Percentiles rank a stretch among this genome's conserved stretches.
Evolutionary conservation across 2,888 invertebrate genomes (phyloP).

Genomic region (Syrphus vitripennis): DNA sequence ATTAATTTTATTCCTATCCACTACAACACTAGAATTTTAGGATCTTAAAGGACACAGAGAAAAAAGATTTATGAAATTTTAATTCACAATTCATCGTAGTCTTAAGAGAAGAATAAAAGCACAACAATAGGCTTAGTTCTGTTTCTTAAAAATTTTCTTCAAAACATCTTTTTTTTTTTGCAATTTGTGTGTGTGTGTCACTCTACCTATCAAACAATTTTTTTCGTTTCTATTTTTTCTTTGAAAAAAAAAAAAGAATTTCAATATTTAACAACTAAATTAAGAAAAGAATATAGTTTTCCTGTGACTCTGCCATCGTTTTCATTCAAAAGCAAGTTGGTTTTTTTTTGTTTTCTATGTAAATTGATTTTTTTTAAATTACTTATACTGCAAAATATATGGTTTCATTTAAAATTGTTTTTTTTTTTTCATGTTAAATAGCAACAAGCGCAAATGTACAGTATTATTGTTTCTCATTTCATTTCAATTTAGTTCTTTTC

Average conservation of each 20-base stretch:
- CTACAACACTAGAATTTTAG: constrained; percentile 72
- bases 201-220: constrained; percentile 65
- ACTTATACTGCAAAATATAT: constrained; percentile 61
- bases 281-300: constrained; percentile 72
- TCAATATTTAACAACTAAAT: constrained; percentile 72
- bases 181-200: constrained; percentile 60
- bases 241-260: constrained; percentile 27
- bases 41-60: constrained; percentile 71
- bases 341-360: constrained; percentile 20
- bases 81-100: constrained; percentile 62
- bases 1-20: constrained; percentile 64
- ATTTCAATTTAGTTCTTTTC: constrained; percentile 56
- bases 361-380: constrained; percentile 28
- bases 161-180: constrained; percentile 9
- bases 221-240: constrained; percentile 20
- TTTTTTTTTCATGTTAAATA: constrained; percentile 62
- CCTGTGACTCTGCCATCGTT: background rate
- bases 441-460: constrained; percentile 71
- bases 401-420: constrained; percentile 29
- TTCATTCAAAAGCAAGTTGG: constrained; percentile 41
- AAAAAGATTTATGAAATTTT: constrained; percentile 35
- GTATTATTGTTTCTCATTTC: constrained; percentile 69
- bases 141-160: constrained; percentile 6
- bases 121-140: constrained; percentile 53
- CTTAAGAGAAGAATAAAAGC: constrained; percentile 62